Evolutionary conservation across 2,113 vertebrate genomes (phyloP).

Genomic region (Struthidea cinerea): DNA sequence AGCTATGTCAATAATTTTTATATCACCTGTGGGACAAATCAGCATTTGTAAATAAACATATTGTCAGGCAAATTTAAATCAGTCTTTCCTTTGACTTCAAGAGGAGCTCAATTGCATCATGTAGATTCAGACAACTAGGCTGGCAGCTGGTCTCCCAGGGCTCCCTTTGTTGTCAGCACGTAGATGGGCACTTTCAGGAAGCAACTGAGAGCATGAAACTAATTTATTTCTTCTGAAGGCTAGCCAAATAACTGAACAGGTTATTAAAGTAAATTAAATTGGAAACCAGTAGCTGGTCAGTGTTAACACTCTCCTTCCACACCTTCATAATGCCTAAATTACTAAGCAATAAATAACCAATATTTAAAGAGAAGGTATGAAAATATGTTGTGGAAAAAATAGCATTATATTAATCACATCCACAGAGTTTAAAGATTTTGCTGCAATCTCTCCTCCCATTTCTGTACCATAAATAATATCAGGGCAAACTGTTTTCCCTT

Average conservation of each 20-base stretch:
- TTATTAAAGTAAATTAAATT: neutral
- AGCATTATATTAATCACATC: neutral
- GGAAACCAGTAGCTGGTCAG: neutral
- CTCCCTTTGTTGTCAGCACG: neutral
- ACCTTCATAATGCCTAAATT: neutral
- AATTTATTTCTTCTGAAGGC: neutral
- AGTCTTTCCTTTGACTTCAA: neutral
- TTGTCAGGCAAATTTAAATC: neutral
- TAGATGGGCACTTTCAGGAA: neutral
- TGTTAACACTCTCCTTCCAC: neutral
- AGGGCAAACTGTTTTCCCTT: neutral
- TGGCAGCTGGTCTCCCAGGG: neutral
- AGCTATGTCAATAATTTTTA: slow-evolving; percentile 5
- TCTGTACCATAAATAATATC: neutral
- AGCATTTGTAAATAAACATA: slow-evolving; percentile 35
- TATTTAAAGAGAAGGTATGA: neutral
- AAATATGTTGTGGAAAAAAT: neutral
- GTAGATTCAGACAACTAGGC: neutral
- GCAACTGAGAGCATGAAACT: neutral
- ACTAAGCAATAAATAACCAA: neutral
- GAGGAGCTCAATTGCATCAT: neutral
- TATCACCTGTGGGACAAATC: neutral
- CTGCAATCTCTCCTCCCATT: neutral
- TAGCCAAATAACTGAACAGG: neutral
- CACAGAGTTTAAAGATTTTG: neutral